phyloP scores from a whole-genome alignment of 2,888 invertebrate genomes.

The Auanema sp. region DNA sequence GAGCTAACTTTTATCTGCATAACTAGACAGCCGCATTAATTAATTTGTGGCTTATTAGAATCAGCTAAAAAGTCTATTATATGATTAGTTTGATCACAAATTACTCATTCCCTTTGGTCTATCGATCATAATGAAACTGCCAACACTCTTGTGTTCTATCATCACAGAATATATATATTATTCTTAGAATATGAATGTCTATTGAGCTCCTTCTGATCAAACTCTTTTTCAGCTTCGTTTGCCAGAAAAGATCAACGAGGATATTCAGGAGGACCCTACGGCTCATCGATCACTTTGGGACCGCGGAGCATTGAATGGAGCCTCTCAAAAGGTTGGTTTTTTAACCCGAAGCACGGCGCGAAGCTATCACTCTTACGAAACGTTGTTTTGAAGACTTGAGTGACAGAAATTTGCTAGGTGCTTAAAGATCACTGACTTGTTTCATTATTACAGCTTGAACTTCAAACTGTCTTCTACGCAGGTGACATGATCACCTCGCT shows the following conservation, averaged over 20 bases:
- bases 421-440: not conserved
- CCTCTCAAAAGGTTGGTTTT: constrained; percentile 84
- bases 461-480: constrained; percentile 87
- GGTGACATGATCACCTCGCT: constrained; percentile 94
- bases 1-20: too few species aligned
- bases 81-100: too few species aligned
- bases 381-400: constrained; percentile 3
- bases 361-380: not conserved
- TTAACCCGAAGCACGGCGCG: not conserved
- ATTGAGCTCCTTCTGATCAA: too few species aligned
- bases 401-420: not conserved
- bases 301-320: constrained; percentile 85
- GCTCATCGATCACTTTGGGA: constrained; percentile 96
- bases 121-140: too few species aligned
- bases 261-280: constrained; percentile 98
- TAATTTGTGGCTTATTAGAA: too few species aligned
- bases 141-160: too few species aligned
- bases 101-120: too few species aligned
- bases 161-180: too few species aligned
- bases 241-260: constrained; percentile 88
- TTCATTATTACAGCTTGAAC: constrained; percentile 71
- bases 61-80: too few species aligned
- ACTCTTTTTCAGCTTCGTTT: constrained; percentile 71
- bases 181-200: too few species aligned
- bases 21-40: too few species aligned